A percentile compares a stretch with the other conserved stretches of the same genome.
These are phyloP conservation scores for Gymnarchus niloticus DNA, from an alignment of 2,113 vertebrate species.

Conservation along the genomic window DNA sequence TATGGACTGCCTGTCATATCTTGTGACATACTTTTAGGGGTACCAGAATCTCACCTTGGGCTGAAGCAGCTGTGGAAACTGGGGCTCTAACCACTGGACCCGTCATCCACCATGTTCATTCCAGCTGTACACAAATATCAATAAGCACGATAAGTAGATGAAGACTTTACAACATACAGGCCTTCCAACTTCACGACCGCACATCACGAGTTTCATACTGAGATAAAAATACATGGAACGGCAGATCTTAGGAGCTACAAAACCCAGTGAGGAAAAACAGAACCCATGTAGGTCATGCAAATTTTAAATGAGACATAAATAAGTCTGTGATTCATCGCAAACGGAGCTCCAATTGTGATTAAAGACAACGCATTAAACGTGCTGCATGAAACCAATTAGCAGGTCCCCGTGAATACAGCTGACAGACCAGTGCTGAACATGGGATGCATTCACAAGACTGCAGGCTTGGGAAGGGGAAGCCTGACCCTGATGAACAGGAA, in stretches of 20 bases:
- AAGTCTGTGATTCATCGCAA: background rate
- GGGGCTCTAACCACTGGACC: background rate
- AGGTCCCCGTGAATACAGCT: background rate
- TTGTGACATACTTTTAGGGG: background rate
- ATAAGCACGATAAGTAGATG: background rate
- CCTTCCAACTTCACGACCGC: background rate
- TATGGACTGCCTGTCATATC: background rate
- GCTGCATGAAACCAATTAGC: background rate
- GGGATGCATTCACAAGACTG: background rate
- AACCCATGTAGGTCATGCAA: background rate
- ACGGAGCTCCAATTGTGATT: too few species aligned
- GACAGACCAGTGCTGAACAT: background rate
- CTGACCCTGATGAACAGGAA: background rate
- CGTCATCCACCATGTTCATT: background rate
- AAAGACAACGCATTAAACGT: background rate
- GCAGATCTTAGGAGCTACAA: background rate
- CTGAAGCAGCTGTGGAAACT: background rate
- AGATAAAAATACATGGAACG: background rate
- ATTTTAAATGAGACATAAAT: background rate
- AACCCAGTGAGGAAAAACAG: background rate
- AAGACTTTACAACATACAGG: background rate
- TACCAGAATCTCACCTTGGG: background rate
- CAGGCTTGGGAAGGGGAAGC: background rate
- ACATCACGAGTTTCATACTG: background rate
- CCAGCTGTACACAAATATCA: background rate